These are phyloP conservation scores for Cyphomyrmex costatus DNA, from an alignment of 1,140 invertebrate species.

Conservation along the genomic window DNA sequence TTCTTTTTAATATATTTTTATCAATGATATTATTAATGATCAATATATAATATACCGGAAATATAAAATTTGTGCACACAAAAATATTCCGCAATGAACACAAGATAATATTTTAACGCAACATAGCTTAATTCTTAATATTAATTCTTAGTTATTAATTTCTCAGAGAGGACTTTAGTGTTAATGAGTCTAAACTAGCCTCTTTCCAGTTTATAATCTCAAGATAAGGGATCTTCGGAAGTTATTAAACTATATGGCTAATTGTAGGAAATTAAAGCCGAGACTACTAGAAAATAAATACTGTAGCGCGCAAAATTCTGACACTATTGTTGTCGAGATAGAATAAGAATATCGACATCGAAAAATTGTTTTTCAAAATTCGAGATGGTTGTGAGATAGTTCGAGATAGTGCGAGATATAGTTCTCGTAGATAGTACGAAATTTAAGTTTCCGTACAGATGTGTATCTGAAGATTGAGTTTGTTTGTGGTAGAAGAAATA, in stretches of 20 bases:
- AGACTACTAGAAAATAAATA: conserved; percentile 1
- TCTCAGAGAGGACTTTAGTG: neutral
- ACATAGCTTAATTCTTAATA: too few species aligned
- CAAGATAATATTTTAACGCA: conserved; percentile 2
- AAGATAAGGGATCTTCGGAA: neutral
- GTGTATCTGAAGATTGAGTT: neutral
- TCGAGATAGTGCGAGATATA: neutral
- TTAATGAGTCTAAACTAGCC: conserved; percentile 10
- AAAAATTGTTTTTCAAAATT: neutral
- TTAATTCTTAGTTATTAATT: too few species aligned
- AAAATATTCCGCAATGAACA: neutral
- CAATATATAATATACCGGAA: neutral
- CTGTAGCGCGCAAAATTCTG: neutral
- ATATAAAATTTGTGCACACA: neutral
- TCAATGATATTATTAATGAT: neutral
- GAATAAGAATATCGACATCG: neutral
- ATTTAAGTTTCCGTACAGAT: conserved; percentile 11
- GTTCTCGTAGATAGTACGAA: neutral
- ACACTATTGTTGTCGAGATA: neutral
- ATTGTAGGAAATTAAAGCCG: neutral
- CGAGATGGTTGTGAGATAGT: too few species aligned
- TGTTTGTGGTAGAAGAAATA: neutral
- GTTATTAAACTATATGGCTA: conserved; percentile 18
- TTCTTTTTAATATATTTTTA: conserved; percentile 24
- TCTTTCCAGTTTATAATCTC: conserved; percentile 1